phyloP scores from a whole-genome alignment of 2,888 invertebrate genomes.

The Synanthedon formicaeformis region DNA sequence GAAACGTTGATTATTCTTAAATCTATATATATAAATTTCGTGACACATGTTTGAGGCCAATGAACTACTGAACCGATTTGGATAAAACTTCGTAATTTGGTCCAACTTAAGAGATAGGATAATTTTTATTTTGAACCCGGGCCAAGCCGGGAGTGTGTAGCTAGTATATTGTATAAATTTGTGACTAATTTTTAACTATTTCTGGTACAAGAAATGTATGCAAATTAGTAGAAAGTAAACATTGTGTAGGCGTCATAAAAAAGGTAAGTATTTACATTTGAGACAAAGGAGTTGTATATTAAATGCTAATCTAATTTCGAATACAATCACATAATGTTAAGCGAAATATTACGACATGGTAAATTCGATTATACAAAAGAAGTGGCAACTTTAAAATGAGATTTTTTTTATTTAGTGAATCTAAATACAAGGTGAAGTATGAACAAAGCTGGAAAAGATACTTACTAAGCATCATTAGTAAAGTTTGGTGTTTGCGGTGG shows the following conservation, averaged over 20 bases:
- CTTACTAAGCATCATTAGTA: conserved; percentile 96
- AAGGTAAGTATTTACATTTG: background rate
- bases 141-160: too few relatives aligned
- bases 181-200: background rate
- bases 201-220: background rate
- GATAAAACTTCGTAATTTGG: too few relatives aligned
- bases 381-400: conserved; percentile 8
- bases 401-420: conserved; percentile 1
- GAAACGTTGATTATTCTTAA: background rate
- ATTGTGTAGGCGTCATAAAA: background rate
- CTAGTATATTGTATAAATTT: background rate
- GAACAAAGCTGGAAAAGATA: conserved; percentile 21
- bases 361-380: background rate
- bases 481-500: conserved; percentile 92
- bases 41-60: too few relatives aligned
- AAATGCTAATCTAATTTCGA: background rate
- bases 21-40: background rate
- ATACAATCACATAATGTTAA: background rate
- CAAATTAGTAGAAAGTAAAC: background rate
- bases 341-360: background rate
- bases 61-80: too few relatives aligned
- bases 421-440: background rate
- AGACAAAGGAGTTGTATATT: background rate
- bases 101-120: too few relatives aligned
- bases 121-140: too few relatives aligned